phyloP scores from a whole-genome alignment of 2,797 vertebrate genomes.

The Lepus townsendii region DNA sequence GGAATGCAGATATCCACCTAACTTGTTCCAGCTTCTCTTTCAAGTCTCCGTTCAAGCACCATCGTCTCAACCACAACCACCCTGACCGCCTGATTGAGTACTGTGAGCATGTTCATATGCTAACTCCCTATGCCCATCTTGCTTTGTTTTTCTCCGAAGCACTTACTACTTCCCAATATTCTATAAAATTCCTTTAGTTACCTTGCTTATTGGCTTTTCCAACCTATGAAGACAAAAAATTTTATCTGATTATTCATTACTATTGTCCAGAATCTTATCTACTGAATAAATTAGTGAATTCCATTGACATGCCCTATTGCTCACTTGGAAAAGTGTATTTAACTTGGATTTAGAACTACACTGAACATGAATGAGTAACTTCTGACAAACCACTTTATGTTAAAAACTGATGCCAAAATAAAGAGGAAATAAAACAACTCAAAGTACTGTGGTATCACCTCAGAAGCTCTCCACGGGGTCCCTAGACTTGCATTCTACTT shows the following conservation, averaged over 20 bases:
- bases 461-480: not conserved
- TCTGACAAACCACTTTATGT: not conserved
- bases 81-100: not conserved
- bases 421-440: not conserved
- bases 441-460: not conserved
- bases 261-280: not conserved
- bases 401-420: conserved; percentile 25
- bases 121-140: not conserved
- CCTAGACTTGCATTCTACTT: not conserved
- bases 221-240: not conserved
- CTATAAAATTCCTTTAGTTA: conserved; percentile 4
- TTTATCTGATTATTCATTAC: not conserved
- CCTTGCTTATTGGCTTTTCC: not conserved
- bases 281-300: not conserved
- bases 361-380: not conserved
- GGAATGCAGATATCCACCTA: not conserved
- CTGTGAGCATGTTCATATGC: rapidly evolving
- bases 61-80: not conserved
- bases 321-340: conserved; percentile 50
- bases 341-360: conserved; percentile 26
- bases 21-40: not conserved
- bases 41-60: not conserved
- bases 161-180: not conserved
- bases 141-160: not conserved
- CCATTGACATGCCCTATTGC: not conserved